Conservation (phyloP, 2,113 vertebrate species). For the human (Homo sapiens) region GRCh38 chr5:73404001-73404500, state of each 20-base stretch:
- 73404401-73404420: neutral
- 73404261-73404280: no score
- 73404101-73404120: neutral
- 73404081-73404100: neutral
- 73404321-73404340: no score
- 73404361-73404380: neutral
- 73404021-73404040: neutral
- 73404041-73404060: neutral
- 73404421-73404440: neutral
- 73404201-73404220: no score
- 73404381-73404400: neutral
- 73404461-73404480: neutral
- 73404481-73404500: neutral
- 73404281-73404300: no score
- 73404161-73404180: neutral
- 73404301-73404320: no score
- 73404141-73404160: neutral
- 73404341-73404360: neutral
- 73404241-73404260: no score
- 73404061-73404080: neutral
- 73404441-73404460: neutral
- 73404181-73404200: no score
- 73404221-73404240: no score
- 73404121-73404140: neutral
- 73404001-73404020: neutral